These are phyloP conservation scores for Scaptomyza graminum DNA, from an alignment of 1,140 invertebrate species.

Conservation along the genomic window DNA sequence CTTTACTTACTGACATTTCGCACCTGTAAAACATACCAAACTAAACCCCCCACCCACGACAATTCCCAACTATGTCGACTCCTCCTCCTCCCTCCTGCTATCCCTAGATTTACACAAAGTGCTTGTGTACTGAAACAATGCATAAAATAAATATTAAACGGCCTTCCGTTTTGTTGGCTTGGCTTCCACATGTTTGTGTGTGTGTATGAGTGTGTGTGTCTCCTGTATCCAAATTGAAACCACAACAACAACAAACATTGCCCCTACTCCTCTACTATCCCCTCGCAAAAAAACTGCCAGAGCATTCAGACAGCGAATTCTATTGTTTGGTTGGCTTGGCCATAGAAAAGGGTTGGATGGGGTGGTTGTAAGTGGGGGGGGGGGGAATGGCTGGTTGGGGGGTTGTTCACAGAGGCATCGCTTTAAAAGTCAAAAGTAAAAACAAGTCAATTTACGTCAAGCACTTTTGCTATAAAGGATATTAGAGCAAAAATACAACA, in stretches of 20 bases:
- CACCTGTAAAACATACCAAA: conserved; percentile 41
- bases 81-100: not conserved
- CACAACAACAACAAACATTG: conserved; percentile 76
- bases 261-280: not conserved
- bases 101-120: conserved; percentile 29
- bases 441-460: conserved; percentile 83
- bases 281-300: not conserved
- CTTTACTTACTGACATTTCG: conserved; percentile 44
- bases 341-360: not conserved
- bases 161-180: conserved; percentile 53
- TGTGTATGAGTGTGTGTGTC: conserved; percentile 34
- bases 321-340: not conserved
- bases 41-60: too few species aligned
- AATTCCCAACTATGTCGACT: not conserved
- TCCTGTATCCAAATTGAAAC: conserved; percentile 76
- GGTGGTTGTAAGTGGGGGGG: not conserved
- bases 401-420: conserved; percentile 17
- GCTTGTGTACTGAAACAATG: conserved; percentile 41
- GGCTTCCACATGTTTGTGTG: conserved; percentile 24
- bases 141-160: conserved; percentile 80
- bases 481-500: conserved; percentile 83
- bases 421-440: conserved; percentile 82
- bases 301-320: conserved; percentile 16
- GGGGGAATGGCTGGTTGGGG: not conserved
- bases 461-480: conserved; percentile 83